Percentiles rank a stretch among this genome's conserved stretches.
These are phyloP conservation scores for Yponomeuta plumbellus DNA, from an alignment of 2,888 invertebrate species.

Conservation along the genomic window DNA sequence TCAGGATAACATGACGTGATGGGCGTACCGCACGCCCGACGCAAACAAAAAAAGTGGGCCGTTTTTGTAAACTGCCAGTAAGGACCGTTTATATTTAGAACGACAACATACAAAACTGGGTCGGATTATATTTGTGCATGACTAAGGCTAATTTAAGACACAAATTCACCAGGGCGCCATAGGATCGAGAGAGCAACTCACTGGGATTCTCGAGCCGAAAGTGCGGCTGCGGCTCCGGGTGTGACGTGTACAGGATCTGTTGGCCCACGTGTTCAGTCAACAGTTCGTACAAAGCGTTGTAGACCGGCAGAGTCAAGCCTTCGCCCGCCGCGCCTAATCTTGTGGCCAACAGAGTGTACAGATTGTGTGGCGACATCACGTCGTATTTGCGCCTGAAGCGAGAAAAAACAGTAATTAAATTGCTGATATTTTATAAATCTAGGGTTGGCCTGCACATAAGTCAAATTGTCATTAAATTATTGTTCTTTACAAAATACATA, in stretches of 20 bases:
- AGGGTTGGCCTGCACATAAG: no score
- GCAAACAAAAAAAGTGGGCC: no score
- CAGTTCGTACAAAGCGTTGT: conserved; percentile 99
- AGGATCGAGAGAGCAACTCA: conserved; percentile 64
- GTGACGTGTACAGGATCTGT: conserved; percentile 94
- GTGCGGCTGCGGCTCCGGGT: conserved; percentile 96
- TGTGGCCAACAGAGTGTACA: conserved; percentile 97
- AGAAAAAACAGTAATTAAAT: not conserved
- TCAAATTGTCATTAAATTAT: no score
- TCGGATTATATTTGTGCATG: not conserved
- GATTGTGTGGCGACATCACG: conserved; percentile 98
- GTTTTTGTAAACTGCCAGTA: no score
- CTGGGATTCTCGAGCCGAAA: conserved; percentile 97
- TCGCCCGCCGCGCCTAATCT: conserved; percentile 85
- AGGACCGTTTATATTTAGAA: no score
- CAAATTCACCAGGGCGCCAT: not conserved
- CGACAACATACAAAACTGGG: not conserved
- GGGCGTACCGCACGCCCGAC: not conserved
- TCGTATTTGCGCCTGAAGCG: conserved; percentile 94
- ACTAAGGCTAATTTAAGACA: not conserved
- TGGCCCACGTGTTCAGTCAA: conserved; percentile 98
- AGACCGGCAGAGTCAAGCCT: conserved; percentile 93
- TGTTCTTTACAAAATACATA: no score
- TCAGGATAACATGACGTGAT: not conserved
- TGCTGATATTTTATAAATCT: no score